Percentiles rank a stretch among this genome's conserved stretches.
Evolutionary conservation across 2,797 vertebrate species (phyloP).

Genomic region (Serranus cabrilla): DNA sequence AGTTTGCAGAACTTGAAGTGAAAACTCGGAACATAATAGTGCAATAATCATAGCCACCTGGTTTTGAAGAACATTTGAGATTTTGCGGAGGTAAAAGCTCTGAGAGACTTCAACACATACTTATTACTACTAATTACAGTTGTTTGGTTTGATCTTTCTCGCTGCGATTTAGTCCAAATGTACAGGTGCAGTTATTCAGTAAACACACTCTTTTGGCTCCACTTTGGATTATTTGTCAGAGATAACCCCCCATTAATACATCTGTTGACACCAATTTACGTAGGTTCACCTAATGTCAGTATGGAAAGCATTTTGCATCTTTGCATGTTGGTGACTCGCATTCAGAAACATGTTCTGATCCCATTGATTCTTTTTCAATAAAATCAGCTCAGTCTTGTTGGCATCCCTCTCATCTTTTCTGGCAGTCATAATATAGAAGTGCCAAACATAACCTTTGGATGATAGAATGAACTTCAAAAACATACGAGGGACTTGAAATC

Average conservation of each 20-base stretch:
- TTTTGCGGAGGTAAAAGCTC: too few relatives aligned
- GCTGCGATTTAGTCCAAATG: not conserved
- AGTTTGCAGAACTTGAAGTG: too few relatives aligned
- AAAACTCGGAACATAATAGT: not conserved
- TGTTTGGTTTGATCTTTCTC: too few relatives aligned
- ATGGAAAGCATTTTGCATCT: slow-evolving; percentile 5
- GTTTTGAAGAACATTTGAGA: not conserved
- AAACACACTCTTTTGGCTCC: not conserved
- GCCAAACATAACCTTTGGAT: slow-evolving; percentile 53
- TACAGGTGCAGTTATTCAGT: not conserved
- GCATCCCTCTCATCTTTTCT: slow-evolving; percentile 19
- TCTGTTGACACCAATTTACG: not conserved
- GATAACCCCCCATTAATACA: not conserved
- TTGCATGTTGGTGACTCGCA: not conserved
- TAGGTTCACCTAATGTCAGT: not conserved
- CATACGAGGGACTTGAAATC: not conserved
- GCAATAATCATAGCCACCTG: not conserved
- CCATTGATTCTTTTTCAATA: slow-evolving; percentile 8
- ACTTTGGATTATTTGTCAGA: not conserved
- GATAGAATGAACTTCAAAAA: slow-evolving; percentile 29
- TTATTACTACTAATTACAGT: too few relatives aligned
- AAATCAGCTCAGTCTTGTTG: slow-evolving; percentile 2
- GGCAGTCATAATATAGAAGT: slow-evolving; percentile 23
- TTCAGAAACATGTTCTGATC: slow-evolving; percentile 7
- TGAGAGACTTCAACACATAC: too few relatives aligned